These are phyloP conservation scores for Sisor rabdophorus DNA, from an alignment of 2,113 vertebrate species.

Conservation along the genomic window DNA sequence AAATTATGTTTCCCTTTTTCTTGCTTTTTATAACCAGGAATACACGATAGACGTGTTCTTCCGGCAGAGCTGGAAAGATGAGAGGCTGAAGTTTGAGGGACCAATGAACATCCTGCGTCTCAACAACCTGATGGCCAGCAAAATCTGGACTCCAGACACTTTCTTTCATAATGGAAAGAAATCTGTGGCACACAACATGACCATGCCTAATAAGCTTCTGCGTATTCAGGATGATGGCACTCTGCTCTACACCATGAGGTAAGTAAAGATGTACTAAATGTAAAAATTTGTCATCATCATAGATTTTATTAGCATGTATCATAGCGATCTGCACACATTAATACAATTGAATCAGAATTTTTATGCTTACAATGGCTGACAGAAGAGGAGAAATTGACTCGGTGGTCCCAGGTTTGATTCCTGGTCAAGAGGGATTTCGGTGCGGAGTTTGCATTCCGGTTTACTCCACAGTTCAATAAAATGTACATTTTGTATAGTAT, in stretches of 20 bases:
- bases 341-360: too few relatives aligned
- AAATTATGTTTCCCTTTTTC: not conserved
- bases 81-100: slow-evolving; percentile 89
- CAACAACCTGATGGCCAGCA: slow-evolving; percentile 99
- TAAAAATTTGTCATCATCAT: too few relatives aligned
- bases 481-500: too few relatives aligned
- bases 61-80: slow-evolving; percentile 96
- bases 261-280: slow-evolving; percentile 26
- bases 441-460: too few relatives aligned
- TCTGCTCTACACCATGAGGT: slow-evolving; percentile 97
- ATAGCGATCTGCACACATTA: too few relatives aligned
- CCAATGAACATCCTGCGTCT: slow-evolving; percentile 95
- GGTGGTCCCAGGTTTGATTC: too few relatives aligned
- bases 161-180: slow-evolving; percentile 99
- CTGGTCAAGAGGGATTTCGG: too few relatives aligned
- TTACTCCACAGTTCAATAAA: too few relatives aligned
- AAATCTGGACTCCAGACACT: slow-evolving; percentile 98
- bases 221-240: slow-evolving; percentile 95
- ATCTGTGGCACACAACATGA: slow-evolving; percentile 98
- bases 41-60: slow-evolving; percentile 99
- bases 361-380: too few relatives aligned
- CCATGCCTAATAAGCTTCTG: slow-evolving; percentile 97
- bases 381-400: too few relatives aligned
- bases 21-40: slow-evolving; percentile 71
- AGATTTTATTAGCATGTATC: too few relatives aligned